A percentile compares a stretch with the other conserved stretches of the same genome.
Evolutionary conservation across 30 jellyfish, hydroid and myxozoan species (phyloP).

Genomic region (Hydra vulgaris): DNA sequence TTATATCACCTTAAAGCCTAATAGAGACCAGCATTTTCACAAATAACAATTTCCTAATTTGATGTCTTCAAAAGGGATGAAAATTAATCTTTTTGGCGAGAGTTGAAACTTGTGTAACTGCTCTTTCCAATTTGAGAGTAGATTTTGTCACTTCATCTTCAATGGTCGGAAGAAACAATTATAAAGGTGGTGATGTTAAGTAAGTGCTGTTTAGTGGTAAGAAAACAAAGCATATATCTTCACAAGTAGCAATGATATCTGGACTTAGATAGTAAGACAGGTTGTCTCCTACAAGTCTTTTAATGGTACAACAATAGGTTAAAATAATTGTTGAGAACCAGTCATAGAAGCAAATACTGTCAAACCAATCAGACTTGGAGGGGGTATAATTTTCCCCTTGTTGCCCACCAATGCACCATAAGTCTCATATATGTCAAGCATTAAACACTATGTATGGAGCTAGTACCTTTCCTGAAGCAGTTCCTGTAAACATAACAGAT

Average conservation of each 20-base stretch:
- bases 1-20: background rate
- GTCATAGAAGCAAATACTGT: background rate
- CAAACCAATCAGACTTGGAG: background rate
- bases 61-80: background rate
- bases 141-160: background rate
- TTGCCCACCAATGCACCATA: no score
- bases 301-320: background rate
- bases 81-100: background rate
- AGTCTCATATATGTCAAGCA: no score
- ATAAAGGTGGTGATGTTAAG: background rate
- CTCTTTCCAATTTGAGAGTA: background rate
- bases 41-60: background rate
- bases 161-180: background rate
- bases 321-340: background rate
- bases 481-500: no score
- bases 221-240: background rate
- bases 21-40: background rate
- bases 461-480: no score
- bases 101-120: background rate
- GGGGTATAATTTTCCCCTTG: no score
- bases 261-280: background rate
- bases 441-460: no score
- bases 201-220: background rate
- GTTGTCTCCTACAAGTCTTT: background rate
- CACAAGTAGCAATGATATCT: background rate